Percentiles rank a stretch among this genome's conserved stretches.
phyloP scores from a whole-genome alignment of 2,113 vertebrate genomes.

The Oncorhynchus clarkii region DNA sequence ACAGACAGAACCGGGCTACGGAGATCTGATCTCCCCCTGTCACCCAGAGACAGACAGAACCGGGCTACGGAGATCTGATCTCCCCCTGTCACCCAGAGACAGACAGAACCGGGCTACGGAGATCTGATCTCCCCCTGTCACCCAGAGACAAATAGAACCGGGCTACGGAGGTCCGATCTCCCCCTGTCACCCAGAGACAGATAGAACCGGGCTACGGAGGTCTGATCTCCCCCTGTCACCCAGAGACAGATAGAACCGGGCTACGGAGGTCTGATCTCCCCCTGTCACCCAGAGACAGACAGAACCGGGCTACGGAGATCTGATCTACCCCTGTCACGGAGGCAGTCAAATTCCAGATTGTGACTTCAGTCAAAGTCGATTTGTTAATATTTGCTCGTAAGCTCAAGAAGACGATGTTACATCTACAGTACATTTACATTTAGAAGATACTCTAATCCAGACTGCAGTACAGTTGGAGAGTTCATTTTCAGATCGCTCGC shows the following conservation, averaged over 20 bases:
- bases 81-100: conserved; percentile 42
- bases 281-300: conserved; percentile 47
- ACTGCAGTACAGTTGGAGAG: no score
- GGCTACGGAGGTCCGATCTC: conserved; percentile 11
- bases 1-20: conserved; percentile 48
- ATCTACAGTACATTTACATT: no score
- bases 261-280: not conserved
- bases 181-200: no score
- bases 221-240: no score
- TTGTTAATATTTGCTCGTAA: no score
- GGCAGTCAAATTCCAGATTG: no score
- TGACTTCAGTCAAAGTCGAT: no score
- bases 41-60: no score
- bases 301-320: conserved; percentile 27
- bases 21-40: not conserved
- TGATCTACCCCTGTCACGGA: no score
- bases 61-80: conserved; percentile 7
- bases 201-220: not conserved
- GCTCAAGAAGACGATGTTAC: no score
- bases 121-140: conserved; percentile 44
- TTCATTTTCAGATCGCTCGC: no score
- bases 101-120: conserved; percentile 45
- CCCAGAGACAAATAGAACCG: conserved; percentile 38
- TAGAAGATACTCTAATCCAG: no score
- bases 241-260: conserved; percentile 43